Conservation (phyloP, 2,113 vertebrate species). For the Alligator mississippiensis region DNA sequence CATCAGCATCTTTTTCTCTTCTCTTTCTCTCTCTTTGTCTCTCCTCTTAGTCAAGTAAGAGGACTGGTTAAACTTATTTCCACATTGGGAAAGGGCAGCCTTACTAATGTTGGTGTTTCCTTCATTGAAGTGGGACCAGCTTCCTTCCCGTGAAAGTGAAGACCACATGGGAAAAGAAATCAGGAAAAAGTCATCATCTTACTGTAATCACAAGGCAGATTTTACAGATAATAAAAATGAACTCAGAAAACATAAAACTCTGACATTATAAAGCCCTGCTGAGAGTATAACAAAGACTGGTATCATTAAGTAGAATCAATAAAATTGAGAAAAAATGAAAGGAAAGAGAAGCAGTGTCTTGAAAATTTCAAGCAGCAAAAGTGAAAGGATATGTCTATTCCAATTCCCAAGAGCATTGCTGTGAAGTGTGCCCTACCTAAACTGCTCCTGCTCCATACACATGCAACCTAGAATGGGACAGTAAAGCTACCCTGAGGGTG, state of each 20-base stretch:
- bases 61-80: no score
- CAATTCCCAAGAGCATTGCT: no score
- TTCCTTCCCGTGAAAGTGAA: background rate
- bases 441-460: no score
- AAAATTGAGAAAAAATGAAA: slow-evolving; percentile 21
- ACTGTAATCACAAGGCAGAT: slow-evolving; percentile 22
- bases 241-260: slow-evolving; percentile 21
- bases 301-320: slow-evolving; percentile 48
- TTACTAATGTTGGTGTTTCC: background rate
- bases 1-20: no score
- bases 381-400: no score
- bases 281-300: background rate
- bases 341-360: slow-evolving; percentile 36
- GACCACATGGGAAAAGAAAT: background rate
- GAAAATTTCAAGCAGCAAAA: slow-evolving; percentile 33
- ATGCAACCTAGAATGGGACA: no score
- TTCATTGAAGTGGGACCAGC: accelerated
- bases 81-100: background rate
- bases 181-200: background rate
- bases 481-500: no score
- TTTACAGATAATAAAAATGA: slow-evolving; percentile 30
- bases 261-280: slow-evolving; percentile 27
- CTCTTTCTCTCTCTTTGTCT: no score
- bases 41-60: no score
- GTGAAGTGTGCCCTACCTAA: no score